phyloP scores from a whole-genome alignment of 2,113 vertebrate species.

The Theristicus caerulescens region DNA sequence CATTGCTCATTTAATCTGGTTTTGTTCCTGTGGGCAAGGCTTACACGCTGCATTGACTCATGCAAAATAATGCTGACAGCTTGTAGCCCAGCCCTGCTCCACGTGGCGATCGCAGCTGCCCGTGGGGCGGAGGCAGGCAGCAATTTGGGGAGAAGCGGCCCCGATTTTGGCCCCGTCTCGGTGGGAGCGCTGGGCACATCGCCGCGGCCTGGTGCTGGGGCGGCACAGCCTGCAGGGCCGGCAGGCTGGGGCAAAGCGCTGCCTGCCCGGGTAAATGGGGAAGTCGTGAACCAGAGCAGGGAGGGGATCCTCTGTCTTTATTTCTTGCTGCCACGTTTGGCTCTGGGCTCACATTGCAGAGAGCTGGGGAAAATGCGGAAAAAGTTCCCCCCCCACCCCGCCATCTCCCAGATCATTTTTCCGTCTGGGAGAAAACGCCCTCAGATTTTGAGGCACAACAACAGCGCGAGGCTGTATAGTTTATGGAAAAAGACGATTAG shows the following conservation, averaged over 20 bases:
- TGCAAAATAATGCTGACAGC: neutral
- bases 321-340: neutral
- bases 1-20: neutral
- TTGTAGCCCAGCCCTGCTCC: neutral
- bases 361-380: neutral
- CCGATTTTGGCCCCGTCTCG: fast-evolving
- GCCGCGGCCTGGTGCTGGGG: neutral
- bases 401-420: neutral
- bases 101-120: neutral
- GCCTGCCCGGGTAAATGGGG: neutral
- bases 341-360: neutral
- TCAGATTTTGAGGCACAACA: neutral
- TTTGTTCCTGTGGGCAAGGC: neutral
- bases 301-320: neutral
- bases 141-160: neutral
- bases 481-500: neutral
- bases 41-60: neutral
- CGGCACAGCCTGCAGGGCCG: neutral
- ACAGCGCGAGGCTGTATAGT: neutral
- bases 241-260: neutral
- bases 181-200: fast-evolving
- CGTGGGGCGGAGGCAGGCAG: neutral
- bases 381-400: neutral
- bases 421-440: neutral
- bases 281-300: fast-evolving